These are phyloP conservation scores for Baryphthengus martii DNA, from an alignment of 2,113 vertebrate species.

Conservation along the genomic window DNA sequence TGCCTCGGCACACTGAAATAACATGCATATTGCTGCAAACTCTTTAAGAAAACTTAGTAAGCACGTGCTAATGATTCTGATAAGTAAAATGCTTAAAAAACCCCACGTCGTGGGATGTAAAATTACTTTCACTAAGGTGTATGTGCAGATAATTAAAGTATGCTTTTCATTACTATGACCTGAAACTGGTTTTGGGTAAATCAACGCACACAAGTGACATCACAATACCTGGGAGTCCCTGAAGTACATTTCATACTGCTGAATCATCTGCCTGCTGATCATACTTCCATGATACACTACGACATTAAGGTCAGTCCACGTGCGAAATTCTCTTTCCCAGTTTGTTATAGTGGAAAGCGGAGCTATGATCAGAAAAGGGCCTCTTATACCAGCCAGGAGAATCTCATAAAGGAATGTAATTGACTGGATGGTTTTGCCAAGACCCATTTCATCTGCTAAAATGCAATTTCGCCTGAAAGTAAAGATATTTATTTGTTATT, in stretches of 20 bases:
- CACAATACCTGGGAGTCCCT: conserved; percentile 89
- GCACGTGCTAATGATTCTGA: background rate
- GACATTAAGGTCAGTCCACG: conserved; percentile 93
- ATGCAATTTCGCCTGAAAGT: conserved; percentile 93
- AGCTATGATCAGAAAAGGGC: conserved; percentile 96
- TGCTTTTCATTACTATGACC: background rate
- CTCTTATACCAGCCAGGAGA: conserved; percentile 84
- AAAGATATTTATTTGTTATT: conserved; percentile 30
- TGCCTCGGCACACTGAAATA: background rate
- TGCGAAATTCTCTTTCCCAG: conserved; percentile 97
- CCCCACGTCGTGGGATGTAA: background rate
- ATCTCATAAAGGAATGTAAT: conserved; percentile 98
- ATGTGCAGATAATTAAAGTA: background rate
- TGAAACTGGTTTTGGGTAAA: background rate
- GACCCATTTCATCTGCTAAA: conserved; percentile 98
- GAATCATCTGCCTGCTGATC: conserved; percentile 98
- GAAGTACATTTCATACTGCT: conserved; percentile 99
- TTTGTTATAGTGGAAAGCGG: conserved; percentile 97
- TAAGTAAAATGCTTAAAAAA: background rate
- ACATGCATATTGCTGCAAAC: background rate
- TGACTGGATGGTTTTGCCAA: conserved; percentile 98
- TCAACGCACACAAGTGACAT: background rate
- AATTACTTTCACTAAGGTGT: background rate
- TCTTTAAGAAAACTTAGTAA: background rate
- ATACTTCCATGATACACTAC: conserved; percentile 97